These are phyloP conservation scores for Monodelphis domestica DNA, from an alignment of 2,797 vertebrate genomes.

Conservation along the genomic window DNA sequence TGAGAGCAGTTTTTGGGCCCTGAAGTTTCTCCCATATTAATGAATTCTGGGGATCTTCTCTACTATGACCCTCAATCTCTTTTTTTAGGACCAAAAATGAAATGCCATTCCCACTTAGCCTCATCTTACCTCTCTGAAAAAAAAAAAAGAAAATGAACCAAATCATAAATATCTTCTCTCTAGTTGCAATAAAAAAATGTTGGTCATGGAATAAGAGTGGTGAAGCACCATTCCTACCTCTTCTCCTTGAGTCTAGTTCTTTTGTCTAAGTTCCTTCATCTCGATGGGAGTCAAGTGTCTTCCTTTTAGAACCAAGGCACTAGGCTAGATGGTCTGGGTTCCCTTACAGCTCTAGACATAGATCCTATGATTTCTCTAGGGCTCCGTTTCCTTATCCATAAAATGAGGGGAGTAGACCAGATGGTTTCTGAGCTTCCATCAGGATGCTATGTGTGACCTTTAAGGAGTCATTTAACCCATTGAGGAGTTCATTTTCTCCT, in stretches of 20 bases:
- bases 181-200: not conserved
- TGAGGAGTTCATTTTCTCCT: not conserved
- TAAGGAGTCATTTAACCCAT: not conserved
- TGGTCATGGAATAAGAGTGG: not conserved
- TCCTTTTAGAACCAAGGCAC: no score
- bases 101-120: not conserved
- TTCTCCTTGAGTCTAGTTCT: not conserved
- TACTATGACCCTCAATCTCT: not conserved
- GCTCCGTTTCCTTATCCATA: not conserved
- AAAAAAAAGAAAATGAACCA: no score
- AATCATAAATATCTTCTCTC: not conserved
- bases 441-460: not conserved
- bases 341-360: not conserved
- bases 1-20: not conserved
- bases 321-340: not conserved
- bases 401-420: not conserved
- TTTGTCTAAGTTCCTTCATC: no score
- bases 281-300: not conserved
- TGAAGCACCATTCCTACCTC: not conserved
- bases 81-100: not conserved
- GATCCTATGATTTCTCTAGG: not conserved
- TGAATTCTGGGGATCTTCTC: not conserved
- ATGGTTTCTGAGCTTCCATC: not conserved
- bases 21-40: not conserved
- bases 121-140: not conserved